Conservation (phyloP, 2,888 invertebrate genomes). For the Ophion costatus region DNA sequence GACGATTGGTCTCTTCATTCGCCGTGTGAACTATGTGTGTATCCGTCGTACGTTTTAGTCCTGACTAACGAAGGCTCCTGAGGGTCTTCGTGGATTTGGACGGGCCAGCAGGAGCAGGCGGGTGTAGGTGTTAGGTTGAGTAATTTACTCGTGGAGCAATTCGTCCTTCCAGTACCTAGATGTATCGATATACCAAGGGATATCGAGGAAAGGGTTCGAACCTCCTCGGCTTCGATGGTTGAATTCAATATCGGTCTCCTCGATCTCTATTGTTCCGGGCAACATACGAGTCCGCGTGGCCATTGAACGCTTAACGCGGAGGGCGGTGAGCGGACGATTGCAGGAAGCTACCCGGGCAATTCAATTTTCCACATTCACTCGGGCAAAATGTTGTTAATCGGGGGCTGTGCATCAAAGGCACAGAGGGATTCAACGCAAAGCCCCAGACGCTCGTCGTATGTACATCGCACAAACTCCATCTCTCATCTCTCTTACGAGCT, state of each 20-base stretch:
- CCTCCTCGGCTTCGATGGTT: constrained; percentile 48
- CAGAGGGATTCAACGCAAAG: neutral
- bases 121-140: constrained; percentile 37
- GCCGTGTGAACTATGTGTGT: neutral
- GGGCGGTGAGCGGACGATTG: neutral
- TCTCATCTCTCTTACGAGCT: too few relatives aligned
- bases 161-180: constrained; percentile 2
- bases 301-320: constrained; percentile 23
- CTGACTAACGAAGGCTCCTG: constrained; percentile 17
- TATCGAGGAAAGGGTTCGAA: constrained; percentile 9
- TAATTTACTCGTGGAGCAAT: constrained; percentile 52
- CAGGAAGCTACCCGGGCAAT: constrained; percentile 17
- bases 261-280: constrained; percentile 44
- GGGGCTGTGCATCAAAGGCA: neutral
- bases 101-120: neutral
- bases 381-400: constrained; percentile 9
- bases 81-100: neutral
- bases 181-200: neutral
- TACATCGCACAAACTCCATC: neutral
- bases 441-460: neutral
- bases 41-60: neutral
- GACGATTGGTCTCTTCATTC: constrained; percentile 35
- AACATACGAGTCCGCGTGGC: neutral
- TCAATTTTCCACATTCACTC: constrained; percentile 50
- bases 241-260: constrained; percentile 58